Evolutionary conservation across 2,113 vertebrate species (phyloP).

Genomic region (Loxodonta africana): DNA sequence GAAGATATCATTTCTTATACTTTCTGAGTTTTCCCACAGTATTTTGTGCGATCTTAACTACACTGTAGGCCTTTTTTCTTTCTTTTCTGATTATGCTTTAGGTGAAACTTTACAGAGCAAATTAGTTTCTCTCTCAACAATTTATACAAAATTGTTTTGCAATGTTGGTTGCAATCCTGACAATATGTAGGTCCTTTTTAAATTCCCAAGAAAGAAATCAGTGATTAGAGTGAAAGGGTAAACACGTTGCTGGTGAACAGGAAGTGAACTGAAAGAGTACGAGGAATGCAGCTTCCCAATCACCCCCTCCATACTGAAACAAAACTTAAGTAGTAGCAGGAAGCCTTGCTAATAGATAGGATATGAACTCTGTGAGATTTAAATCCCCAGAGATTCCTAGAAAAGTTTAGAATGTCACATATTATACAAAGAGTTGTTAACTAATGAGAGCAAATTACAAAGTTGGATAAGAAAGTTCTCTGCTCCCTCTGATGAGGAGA

Average conservation of each 20-base stretch:
- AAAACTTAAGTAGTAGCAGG: not conserved
- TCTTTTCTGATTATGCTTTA: too few species aligned
- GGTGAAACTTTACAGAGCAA: too few species aligned
- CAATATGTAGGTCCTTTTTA: not conserved
- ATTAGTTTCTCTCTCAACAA: too few species aligned
- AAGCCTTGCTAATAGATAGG: not conserved
- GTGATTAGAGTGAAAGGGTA: not conserved
- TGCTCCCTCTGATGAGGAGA: conserved; percentile 47
- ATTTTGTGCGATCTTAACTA: not conserved
- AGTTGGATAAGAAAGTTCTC: conserved; percentile 57
- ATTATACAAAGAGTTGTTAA: not conserved
- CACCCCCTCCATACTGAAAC: not conserved
- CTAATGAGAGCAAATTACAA: conserved; percentile 75
- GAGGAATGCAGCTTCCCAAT: not conserved
- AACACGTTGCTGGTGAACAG: not conserved
- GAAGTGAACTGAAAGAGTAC: too few species aligned
- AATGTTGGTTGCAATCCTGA: too few species aligned
- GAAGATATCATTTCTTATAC: not conserved
- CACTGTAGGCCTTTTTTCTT: not conserved
- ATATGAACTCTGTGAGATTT: not conserved
- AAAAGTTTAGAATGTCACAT: not conserved
- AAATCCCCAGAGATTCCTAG: not conserved
- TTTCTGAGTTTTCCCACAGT: not conserved
- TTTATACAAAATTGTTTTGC: too few species aligned
- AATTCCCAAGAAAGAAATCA: not conserved